phyloP scores from a whole-genome alignment of 1,140 invertebrate genomes.

The Zaprionus davidi region DNA sequence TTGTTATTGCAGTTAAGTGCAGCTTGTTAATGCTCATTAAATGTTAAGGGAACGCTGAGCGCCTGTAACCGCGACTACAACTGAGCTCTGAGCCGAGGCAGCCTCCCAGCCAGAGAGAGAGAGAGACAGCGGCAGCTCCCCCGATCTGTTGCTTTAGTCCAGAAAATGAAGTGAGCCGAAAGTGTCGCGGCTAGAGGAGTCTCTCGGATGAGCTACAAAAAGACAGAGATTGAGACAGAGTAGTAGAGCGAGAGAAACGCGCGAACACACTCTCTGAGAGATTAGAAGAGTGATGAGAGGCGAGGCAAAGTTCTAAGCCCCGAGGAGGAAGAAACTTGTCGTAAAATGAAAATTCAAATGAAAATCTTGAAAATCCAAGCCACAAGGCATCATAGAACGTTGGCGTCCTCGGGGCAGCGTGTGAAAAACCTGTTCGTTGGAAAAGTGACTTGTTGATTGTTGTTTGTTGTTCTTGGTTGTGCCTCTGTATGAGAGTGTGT shows the following conservation, averaged over 20 bases:
- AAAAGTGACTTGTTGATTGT: constrained; percentile 57
- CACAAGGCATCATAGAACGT: constrained; percentile 22
- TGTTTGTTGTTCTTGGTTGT: constrained; percentile 55
- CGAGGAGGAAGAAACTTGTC: constrained; percentile 35
- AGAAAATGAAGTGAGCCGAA: constrained; percentile 75
- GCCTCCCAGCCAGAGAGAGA: constrained; percentile 6
- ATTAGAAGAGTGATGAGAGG: constrained; percentile 53
- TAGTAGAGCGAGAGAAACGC: background rate
- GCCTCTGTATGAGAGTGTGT: constrained; percentile 35
- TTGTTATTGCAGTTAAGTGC: constrained; percentile 80
- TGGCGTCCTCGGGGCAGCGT: constrained; percentile 54
- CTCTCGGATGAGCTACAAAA: constrained; percentile 25
- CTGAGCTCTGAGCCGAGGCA: constrained; percentile 1
- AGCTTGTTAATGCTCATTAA: constrained; percentile 83
- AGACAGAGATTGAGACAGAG: constrained; percentile 23
- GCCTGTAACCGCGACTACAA: background rate
- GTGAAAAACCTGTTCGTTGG: constrained; percentile 77
- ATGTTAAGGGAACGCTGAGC: constrained; percentile 70
- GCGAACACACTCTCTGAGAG: background rate
- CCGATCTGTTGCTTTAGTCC: constrained; percentile 58
- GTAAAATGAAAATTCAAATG: constrained; percentile 71
- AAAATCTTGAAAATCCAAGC: constrained; percentile 50
- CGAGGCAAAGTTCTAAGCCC: constrained; percentile 31
- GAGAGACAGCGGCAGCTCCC: background rate
- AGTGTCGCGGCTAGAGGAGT: constrained; percentile 60